Evolutionary conservation across 2,113 vertebrate genomes (phyloP).

Genomic region (Pituophis catenifer): DNA sequence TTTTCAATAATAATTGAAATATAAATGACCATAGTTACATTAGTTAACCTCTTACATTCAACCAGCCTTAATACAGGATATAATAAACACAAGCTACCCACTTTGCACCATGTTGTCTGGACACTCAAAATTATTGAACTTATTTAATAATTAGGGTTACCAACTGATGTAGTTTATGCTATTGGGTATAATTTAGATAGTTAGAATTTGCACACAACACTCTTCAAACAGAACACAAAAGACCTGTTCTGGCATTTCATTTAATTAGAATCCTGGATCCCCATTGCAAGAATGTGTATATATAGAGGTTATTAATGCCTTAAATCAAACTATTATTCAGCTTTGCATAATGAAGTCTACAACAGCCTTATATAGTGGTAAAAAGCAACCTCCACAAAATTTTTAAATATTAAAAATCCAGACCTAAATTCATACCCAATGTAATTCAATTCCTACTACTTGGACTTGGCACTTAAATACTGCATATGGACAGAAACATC

Average conservation of each 20-base stretch:
- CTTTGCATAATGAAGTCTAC: slow-evolving; percentile 65
- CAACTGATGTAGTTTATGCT: slow-evolving; percentile 59
- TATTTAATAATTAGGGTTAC: slow-evolving; percentile 66
- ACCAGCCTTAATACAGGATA: slow-evolving; percentile 56
- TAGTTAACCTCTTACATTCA: slow-evolving; percentile 59
- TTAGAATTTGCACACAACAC: slow-evolving; percentile 55
- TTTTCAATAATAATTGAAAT: slow-evolving; percentile 44
- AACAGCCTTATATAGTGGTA: slow-evolving; percentile 48
- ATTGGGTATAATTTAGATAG: slow-evolving; percentile 63
- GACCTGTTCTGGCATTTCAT: slow-evolving; percentile 63
- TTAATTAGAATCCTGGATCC: slow-evolving; percentile 69
- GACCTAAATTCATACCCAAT: neutral
- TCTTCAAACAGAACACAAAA: slow-evolving; percentile 63
- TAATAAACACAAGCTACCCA: slow-evolving; percentile 48
- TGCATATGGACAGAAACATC: neutral
- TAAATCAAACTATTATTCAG: slow-evolving; percentile 70
- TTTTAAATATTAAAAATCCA: neutral
- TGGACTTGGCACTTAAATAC: neutral
- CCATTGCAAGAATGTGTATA: slow-evolving; percentile 62
- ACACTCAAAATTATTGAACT: slow-evolving; percentile 65
- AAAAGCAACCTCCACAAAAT: neutral
- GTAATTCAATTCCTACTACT: neutral
- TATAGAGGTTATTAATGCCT: slow-evolving; percentile 74
- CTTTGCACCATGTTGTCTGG: slow-evolving; percentile 49
- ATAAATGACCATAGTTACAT: slow-evolving; percentile 49